A percentile compares a stretch with the other conserved stretches of the same genome.
These are phyloP conservation scores for Saimiri boliviensis DNA, from an alignment of 2,113 vertebrate species.

Conservation along the genomic window DNA sequence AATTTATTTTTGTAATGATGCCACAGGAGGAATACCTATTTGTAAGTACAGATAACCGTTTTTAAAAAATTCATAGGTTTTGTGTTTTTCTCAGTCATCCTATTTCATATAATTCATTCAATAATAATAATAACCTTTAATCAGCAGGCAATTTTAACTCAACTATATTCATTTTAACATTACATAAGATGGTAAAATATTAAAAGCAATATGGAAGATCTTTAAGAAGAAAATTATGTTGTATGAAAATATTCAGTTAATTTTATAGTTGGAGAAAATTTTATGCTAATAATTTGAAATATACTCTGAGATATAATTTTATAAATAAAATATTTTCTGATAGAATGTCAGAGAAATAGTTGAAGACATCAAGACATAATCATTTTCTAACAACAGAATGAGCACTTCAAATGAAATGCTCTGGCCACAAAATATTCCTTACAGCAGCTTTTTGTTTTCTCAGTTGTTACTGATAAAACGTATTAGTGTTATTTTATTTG, in stretches of 20 bases:
- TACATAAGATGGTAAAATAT: not conserved
- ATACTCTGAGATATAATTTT: not conserved
- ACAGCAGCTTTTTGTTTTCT: not conserved
- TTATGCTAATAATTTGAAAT: not conserved
- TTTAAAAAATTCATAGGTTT: not conserved
- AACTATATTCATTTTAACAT: not conserved
- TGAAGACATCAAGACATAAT: not conserved
- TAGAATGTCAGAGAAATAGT: accelerated
- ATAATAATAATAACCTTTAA: not conserved
- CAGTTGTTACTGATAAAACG: not conserved
- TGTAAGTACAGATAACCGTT: not conserved
- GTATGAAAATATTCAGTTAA: not conserved
- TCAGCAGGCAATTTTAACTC: not conserved
- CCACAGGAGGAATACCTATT: not conserved
- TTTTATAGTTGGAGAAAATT: not conserved
- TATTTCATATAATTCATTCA: not conserved
- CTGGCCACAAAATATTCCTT: not conserved
- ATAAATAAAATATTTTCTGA: not conserved
- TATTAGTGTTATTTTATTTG: not conserved
- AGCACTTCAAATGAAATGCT: not conserved
- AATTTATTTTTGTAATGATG: not conserved
- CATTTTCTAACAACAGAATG: not conserved
- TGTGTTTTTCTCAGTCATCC: not conserved
- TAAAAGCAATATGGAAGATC: not conserved
- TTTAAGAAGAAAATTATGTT: not conserved